These are phyloP conservation scores for Rynchops niger DNA, from an alignment of 2,113 vertebrate species.

Conservation along the genomic window DNA sequence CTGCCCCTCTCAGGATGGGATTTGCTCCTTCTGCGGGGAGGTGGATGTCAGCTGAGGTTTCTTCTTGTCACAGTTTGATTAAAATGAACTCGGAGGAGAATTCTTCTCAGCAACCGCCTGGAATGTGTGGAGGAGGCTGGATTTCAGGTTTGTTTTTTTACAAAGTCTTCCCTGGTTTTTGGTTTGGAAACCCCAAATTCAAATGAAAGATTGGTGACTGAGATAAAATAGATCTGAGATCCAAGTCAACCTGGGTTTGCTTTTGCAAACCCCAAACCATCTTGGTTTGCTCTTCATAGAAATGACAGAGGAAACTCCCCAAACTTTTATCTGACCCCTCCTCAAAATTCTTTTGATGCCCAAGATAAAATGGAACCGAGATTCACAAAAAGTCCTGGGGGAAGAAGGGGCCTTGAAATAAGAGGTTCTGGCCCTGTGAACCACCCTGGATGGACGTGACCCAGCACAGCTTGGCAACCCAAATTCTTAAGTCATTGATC, in stretches of 20 bases:
- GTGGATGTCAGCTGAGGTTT: conserved; percentile 11
- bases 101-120: conserved; percentile 10
- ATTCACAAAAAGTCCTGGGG: not conserved
- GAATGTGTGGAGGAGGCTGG: conserved; percentile 65
- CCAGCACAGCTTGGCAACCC: conserved; percentile 13
- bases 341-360: conserved; percentile 35
- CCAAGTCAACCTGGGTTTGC: not conserved
- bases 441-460: not conserved
- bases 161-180: conserved; percentile 42
- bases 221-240: conserved; percentile 59
- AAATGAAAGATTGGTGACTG: conserved; percentile 48
- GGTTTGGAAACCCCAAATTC: conserved; percentile 60
- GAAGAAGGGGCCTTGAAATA: not conserved
- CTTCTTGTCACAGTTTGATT: not conserved
- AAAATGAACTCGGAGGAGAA: conserved; percentile 20
- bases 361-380: not conserved
- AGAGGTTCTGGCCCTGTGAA: not conserved
- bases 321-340: conserved; percentile 54
- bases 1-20: not conserved
- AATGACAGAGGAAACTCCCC: conserved; percentile 33
- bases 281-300: conserved; percentile 27
- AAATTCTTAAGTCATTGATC: conserved; percentile 32
- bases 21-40: not conserved
- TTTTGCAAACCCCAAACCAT: conserved; percentile 31
- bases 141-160: conserved; percentile 17